Base-by-base conservation (phyloP, 1,140 invertebrate species). In the Anastrepha ludens region DNA sequence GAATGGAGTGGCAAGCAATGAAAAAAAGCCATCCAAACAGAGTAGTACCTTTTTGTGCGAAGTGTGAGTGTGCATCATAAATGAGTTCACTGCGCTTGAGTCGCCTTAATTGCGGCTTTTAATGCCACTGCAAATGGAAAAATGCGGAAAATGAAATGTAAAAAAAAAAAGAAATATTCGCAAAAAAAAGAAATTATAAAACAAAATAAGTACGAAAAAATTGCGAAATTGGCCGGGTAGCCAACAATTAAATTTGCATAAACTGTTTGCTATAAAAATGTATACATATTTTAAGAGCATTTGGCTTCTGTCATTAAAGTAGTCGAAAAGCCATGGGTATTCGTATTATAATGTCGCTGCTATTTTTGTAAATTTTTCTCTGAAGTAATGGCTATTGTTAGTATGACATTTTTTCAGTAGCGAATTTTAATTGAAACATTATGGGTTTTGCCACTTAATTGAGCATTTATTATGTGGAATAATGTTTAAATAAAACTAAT, bases 1-100 rank as follows among this genome's bases (percentile, higher is more conserved):
- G 67, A 74, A 74, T 44, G 15, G 5, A 74, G 41, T 74, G 41
- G 39, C 41, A 47, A 74, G 11, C 13, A 47, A 2, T 3, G 29
- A 47, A 39, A 8, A 74, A 74, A 74, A 74, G 44, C 41, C 67
- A n/a, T 6, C 41, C 9, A 74, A 74, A 44, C 15, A 44, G 17
- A 74, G 29, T 15, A 44, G 6, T 44, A n/a, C 0, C 15, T 44
- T 47, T 74, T 74, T 74, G 67, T 74, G 15, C 15, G 17, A 13
- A 58, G 29, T 44, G 41, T 47, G 39, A 74, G 41, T 47, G 67
- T 74, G 67, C 67, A 74, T 74, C 44, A 74, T 74, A 74, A 74
- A 74, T 74, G 67, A 74, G 67, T 74, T 74, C 67, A 74, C 67
- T 74, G 67, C 67, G 67, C 67, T 74, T 74, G 67, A 74, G 67